These are phyloP conservation scores for Mesaphorura yosii DNA, from an alignment of 1,140 invertebrate species.

Conservation along the genomic window DNA sequence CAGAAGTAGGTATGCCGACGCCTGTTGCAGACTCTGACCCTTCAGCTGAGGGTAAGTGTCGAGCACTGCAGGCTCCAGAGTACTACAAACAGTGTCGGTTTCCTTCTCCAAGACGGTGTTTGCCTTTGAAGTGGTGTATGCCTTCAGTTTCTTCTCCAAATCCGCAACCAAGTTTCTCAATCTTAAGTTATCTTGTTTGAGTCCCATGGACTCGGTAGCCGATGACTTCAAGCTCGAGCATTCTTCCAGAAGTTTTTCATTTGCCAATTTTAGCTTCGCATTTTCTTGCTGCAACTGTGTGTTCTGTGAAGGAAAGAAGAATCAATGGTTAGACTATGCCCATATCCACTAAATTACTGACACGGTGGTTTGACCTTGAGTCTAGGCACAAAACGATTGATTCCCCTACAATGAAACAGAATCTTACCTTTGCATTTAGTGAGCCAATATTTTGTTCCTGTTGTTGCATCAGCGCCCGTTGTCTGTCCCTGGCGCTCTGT, in stretches of 20 bases:
- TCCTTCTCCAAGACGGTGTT: not conserved
- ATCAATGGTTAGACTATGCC: not conserved
- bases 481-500: constrained; percentile 30
- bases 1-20: constrained; percentile 21
- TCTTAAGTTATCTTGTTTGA: constrained; percentile 19
- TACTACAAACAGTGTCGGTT: constrained; percentile 1
- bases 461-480: constrained; percentile 24
- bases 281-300: constrained; percentile 16
- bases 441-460: constrained; percentile 20
- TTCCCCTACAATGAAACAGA: not conserved
- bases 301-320: constrained; percentile 17
- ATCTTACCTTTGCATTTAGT: constrained; percentile 11
- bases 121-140: not conserved
- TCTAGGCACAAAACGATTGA: not conserved
- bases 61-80: constrained; percentile 31
- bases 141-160: constrained; percentile 16
- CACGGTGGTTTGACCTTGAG: not conserved
- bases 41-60: constrained; percentile 30
- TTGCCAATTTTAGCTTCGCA: constrained; percentile 7
- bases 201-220: constrained; percentile 10
- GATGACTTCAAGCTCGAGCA: constrained; percentile 8
- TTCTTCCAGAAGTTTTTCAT: constrained; percentile 15
- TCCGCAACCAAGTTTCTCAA: constrained; percentile 15
- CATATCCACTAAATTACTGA: not conserved
- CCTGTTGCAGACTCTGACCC: constrained; percentile 22